These are phyloP conservation scores for Cydia pomonella DNA, from an alignment of 1,140 invertebrate genomes.

Conservation along the genomic window DNA sequence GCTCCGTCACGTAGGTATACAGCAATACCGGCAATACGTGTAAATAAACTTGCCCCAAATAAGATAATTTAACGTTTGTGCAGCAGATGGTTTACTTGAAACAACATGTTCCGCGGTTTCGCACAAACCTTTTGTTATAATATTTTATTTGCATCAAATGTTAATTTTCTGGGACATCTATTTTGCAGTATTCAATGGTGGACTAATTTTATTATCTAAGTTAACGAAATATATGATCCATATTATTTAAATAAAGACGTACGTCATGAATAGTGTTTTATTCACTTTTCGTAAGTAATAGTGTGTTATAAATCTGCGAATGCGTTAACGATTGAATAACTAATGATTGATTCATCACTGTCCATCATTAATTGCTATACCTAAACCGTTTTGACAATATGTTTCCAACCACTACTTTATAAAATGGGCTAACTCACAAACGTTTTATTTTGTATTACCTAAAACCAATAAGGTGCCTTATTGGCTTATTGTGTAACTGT, in stretches of 20 bases:
- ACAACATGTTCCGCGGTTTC: not conserved
- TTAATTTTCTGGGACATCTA: not conserved
- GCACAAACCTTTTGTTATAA: not conserved
- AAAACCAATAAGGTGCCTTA: too few relatives aligned
- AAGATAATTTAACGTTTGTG: not conserved
- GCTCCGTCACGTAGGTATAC: constrained; percentile 12
- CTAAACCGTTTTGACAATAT: not conserved
- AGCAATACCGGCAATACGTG: not conserved
- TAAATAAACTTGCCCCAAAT: not conserved
- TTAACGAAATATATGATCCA: not conserved
- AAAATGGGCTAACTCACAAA: too few relatives aligned
- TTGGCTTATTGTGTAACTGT: too few relatives aligned
- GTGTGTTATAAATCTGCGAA: not conserved
- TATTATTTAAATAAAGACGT: constrained; percentile 8
- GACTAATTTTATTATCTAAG: not conserved
- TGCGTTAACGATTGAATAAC: not conserved
- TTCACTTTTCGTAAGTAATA: constrained; percentile 1
- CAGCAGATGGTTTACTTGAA: not conserved
- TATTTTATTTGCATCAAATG: not conserved
- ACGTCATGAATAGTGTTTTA: not conserved
- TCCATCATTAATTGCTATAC: not conserved
- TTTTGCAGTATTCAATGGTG: not conserved
- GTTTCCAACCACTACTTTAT: too few relatives aligned
- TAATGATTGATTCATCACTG: not conserved
- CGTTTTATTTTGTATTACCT: too few relatives aligned